phyloP scores from a whole-genome alignment of 23 tunicate genomes.

The Oikopleura dioica region DNA sequence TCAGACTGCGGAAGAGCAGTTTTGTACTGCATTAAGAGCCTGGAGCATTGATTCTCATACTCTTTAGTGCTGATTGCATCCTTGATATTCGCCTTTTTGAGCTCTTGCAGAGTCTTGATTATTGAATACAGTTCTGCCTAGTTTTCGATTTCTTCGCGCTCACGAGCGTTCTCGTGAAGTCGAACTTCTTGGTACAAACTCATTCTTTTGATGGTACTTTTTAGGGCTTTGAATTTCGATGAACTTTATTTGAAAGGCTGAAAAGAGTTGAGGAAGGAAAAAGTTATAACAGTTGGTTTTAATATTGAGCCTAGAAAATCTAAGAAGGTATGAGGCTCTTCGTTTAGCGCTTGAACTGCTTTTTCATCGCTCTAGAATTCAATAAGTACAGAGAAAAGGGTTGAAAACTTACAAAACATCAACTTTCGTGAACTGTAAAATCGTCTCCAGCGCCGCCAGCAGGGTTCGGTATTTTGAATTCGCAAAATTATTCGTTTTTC shows the following conservation, averaged over 20 bases:
- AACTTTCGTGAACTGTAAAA: background rate
- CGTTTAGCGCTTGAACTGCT: no score
- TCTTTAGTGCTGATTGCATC: slow-evolving; percentile 52
- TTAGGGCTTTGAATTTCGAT: no score
- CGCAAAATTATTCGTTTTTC: no score
- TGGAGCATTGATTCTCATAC: slow-evolving; percentile 62
- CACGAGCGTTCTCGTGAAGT: slow-evolving; percentile 35
- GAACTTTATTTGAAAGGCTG: no score
- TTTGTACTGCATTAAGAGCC: slow-evolving; percentile 57
- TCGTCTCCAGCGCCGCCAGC: background rate
- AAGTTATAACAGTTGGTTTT: no score
- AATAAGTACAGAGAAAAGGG: no score
- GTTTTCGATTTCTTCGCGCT: slow-evolving; percentile 69
- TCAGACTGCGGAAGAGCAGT: slow-evolving; percentile 37
- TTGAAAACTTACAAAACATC: background rate
- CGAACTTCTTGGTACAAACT: slow-evolving; percentile 74
- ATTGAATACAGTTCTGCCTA: slow-evolving; percentile 76
- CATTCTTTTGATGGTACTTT: no score
- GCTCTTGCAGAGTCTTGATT: slow-evolving; percentile 65
- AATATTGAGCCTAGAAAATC: no score
- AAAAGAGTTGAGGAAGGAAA: no score
- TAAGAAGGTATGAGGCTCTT: no score
- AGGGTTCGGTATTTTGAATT: background rate
- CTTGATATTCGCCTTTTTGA: slow-evolving; percentile 84
- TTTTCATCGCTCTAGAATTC: no score